Evolutionary conservation across 2,797 vertebrate genomes (phyloP).

Genomic region (Lepus townsendii): DNA sequence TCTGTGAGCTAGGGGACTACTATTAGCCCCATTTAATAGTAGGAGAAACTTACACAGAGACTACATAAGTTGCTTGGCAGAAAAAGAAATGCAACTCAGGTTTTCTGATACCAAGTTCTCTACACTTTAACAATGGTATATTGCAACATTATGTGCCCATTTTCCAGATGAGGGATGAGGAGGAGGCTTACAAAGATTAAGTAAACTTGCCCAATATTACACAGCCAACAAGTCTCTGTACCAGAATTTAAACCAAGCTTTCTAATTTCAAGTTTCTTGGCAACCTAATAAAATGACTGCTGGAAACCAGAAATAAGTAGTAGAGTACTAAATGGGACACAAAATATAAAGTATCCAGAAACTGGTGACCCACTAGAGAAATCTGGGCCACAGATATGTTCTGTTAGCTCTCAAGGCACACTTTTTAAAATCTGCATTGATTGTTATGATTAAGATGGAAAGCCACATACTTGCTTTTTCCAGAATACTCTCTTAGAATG

Average conservation of each 20-base stretch:
- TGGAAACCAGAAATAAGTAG: conserved; percentile 17
- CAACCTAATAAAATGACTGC: conserved; percentile 46
- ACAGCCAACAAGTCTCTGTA: conserved; percentile 27
- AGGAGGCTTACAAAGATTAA: conserved; percentile 34
- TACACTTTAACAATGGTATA: not conserved
- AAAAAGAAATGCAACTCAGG: conserved; percentile 21
- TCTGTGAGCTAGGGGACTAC: not conserved
- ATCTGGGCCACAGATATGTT: not conserved
- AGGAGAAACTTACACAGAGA: conserved; percentile 5
- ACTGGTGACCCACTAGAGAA: conserved; percentile 37
- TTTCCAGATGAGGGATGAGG: conserved; percentile 45
- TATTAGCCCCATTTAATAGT: conserved; percentile 54
- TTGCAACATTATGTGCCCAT: not conserved
- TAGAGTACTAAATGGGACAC: not conserved
- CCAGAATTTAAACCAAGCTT: conserved; percentile 54
- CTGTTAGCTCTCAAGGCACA: conserved; percentile 45
- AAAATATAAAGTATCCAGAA: not conserved
- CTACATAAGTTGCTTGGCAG: conserved; percentile 34
- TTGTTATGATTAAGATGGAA: conserved; percentile 52
- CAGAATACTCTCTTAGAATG: not conserved
- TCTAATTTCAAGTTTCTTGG: conserved; percentile 47
- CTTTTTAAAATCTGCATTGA: conserved; percentile 39
- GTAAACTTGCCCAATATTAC: not conserved
- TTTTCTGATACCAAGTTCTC: conserved; percentile 48
- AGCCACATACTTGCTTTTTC: conserved; percentile 47